Evolutionary conservation across 2,113 vertebrate species (phyloP), one percentile per base, ranked within the genome.

Genomic region (Pontoporia blainvillei): DNA sequence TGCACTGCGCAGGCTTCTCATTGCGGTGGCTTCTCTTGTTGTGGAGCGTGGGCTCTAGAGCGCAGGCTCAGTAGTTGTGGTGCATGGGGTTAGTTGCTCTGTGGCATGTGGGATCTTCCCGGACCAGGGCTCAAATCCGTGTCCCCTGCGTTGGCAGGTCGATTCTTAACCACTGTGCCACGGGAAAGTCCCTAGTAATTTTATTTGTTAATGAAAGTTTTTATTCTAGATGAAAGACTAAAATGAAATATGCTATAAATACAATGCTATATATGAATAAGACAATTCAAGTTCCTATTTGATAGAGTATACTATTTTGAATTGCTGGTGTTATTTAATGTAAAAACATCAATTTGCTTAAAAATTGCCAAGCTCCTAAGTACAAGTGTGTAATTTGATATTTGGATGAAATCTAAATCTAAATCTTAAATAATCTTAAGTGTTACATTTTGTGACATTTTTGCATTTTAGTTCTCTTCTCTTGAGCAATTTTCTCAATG

Each of bases 221-320:
- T 69, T 59, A 79, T 81, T 83, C 10, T 94, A 59, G 8, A 66
- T 93, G 34, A 91, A 92, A 64, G 21, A 39, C 39, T 90, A 75
- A 96, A 95, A 71, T 95, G n/a, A 90, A 84, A 94, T 94, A 76
- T 67, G 6, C 79, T 87, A 46, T 88, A 72, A 91, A 91, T n/a
- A 14, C 27, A 79, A 61, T 85, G 81, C 49, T 61, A 3, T 46
- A 41, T 86, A 7, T 75, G 44, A 73, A 39, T 75, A 87, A 13
- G 88, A 69, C 46, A 90, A 57, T 93, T 69, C 18, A 87, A 61
- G 21, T 92, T 75, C 86, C 41, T 94, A 8, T 85, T 94, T 97
- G 23, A 57, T 71, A 95, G 49, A 83, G 8, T 71, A 84, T 90
- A 57, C 36, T 94, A 61, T 83, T 97, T 95, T 95, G 34, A 79